A percentile compares a stretch with the other conserved stretches of the same genome.
These are phyloP conservation scores for Sebastes dallii DNA, from an alignment of 2,797 vertebrate genomes.

Conservation along the genomic window DNA sequence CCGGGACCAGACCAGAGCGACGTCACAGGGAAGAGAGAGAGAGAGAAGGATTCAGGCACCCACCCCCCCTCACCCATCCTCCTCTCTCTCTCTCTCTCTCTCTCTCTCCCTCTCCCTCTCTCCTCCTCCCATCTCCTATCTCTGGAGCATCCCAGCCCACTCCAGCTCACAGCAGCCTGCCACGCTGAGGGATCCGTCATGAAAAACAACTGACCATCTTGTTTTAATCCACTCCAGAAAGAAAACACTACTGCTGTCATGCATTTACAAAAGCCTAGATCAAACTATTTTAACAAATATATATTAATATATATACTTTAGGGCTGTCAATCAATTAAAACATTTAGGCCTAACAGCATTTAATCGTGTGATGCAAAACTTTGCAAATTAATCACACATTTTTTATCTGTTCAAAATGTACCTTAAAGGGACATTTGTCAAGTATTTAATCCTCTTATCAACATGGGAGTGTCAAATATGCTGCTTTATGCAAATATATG, in stretches of 20 bases:
- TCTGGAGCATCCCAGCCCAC: constrained; percentile 58
- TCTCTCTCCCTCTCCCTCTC: not conserved
- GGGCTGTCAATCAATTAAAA: too few species aligned
- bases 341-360: too few species aligned
- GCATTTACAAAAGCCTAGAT: too few species aligned
- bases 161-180: constrained; percentile 23
- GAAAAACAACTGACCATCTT: not conserved
- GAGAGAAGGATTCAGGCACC: constrained; percentile 52
- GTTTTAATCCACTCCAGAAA: not conserved
- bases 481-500: too few species aligned
- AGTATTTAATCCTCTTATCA: too few species aligned
- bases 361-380: too few species aligned
- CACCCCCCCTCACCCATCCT: not conserved
- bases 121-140: constrained; percentile 20
- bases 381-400: too few species aligned
- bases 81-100: not conserved
- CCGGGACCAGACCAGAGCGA: constrained; percentile 75
- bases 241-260: not conserved
- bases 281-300: not conserved
- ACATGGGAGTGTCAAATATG: too few species aligned
- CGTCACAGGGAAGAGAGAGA: constrained; percentile 85
- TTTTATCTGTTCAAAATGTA: too few species aligned
- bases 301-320: too few species aligned
- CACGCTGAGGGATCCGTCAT: constrained; percentile 10
- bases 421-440: too few species aligned